Evolutionary conservation across 2,888 invertebrate species (phyloP), one percentile per base, ranked within the genome.

Genomic region (Acronicta psi): DNA sequence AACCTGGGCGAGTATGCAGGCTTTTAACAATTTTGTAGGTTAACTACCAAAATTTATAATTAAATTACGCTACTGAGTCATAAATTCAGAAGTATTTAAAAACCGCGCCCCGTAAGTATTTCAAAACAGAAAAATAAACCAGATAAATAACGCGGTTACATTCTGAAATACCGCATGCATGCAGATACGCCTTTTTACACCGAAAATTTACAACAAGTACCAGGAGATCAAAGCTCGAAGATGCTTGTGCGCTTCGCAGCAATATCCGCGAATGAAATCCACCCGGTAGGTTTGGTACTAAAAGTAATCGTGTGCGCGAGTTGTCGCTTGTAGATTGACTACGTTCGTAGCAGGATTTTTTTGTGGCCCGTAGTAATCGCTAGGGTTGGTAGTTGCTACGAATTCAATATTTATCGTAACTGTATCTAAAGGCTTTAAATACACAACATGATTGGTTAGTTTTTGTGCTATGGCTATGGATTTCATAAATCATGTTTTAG

Each of bases 191-290:
- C 51, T 58, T 46, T 59, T 70, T 70, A 67, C 65, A 58, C 44
- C 49, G 58, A 37, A 55, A 69, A 70, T 58, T 73, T 73, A 59
- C 67, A 70, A 70, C 61, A 67, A 60, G 58, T 71, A 77, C 77
- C 50, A 71, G 75, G 77, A 58, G 43, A 75, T 63, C 69, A 77
- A 64, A 78, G 65, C 65, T 62, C 29, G 38, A 29, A 64, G 51
- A 55, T 36, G 57, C 45, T 57, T 34, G 54, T 55, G 16, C 52
- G 51, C 46, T 36, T 44, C 43, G 47, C 37, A 51, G 56, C 54
- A 58, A 70, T 65, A 56, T 54, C 42, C 44, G 52, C 49, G 50
- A 60, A 60, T 59, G 42, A 52, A 52, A 60, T 65, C 58, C 36
- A n/a, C 40, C 31, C 43, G 44, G 42, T 54, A 29, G 29, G 44